These are phyloP conservation scores for Tokudaia muenninki DNA, from an alignment of 2,797 vertebrate genomes.

Conservation along the genomic window DNA sequence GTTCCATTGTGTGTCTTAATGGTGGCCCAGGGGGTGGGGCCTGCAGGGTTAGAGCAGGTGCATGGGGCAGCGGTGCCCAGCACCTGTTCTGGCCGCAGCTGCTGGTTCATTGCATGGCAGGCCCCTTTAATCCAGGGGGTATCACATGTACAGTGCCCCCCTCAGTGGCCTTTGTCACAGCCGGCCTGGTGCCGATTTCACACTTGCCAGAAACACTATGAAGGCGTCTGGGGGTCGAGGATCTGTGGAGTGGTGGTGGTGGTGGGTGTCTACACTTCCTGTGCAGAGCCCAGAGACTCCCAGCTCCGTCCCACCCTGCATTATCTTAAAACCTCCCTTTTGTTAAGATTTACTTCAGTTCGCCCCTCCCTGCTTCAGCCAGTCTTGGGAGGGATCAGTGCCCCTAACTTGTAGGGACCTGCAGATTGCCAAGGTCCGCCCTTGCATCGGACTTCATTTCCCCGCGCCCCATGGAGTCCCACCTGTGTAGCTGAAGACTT, in stretches of 20 bases:
- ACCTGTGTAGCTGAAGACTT: neutral
- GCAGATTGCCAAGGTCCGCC: neutral
- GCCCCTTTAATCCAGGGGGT: conserved; percentile 84
- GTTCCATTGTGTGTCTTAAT: conserved; percentile 81
- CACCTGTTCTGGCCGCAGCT: conserved; percentile 88
- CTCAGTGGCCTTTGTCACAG: conserved; percentile 87
- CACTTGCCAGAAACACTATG: conserved; percentile 85
- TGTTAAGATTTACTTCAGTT: neutral
- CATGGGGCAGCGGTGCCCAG: conserved; percentile 73
- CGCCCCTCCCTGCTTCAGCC: neutral
- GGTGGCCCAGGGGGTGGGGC: conserved; percentile 66
- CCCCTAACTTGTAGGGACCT: neutral
- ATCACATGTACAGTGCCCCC: conserved; percentile 87
- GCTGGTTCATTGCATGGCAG: conserved; percentile 75
- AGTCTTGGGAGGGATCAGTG: neutral
- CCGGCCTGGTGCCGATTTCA: conserved; percentile 90
- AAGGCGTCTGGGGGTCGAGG: conserved; percentile 83
- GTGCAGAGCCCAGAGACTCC: neutral
- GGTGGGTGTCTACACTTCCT: neutral
- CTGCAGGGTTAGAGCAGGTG: conserved; percentile 85
- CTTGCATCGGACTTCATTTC: neutral
- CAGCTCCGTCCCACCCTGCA: neutral
- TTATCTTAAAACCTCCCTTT: neutral
- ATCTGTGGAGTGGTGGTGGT: neutral
- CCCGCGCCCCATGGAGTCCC: too few species aligned